Evolutionary conservation across 1,140 invertebrate genomes (phyloP).

Genomic region (Batillaria attramentaria): DNA sequence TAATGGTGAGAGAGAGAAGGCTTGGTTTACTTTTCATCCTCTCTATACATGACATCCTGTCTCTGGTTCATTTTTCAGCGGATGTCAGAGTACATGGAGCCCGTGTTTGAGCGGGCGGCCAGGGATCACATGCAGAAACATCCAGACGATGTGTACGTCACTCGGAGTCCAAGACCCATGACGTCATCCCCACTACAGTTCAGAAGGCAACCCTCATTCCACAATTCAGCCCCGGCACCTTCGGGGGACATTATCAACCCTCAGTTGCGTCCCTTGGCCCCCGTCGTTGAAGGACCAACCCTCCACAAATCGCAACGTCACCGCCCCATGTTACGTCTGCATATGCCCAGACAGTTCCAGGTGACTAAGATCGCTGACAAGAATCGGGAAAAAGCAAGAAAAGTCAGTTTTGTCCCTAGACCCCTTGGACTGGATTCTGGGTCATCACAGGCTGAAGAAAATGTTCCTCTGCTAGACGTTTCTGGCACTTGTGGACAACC

Average conservation of each 20-base stretch:
- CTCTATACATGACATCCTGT: not conserved
- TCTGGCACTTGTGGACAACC: too few relatives aligned
- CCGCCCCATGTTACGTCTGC: not conserved
- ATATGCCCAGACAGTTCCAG: not conserved
- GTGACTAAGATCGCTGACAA: not conserved
- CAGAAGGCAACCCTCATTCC: not conserved
- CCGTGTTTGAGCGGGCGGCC: not conserved
- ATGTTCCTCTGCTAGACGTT: too few relatives aligned
- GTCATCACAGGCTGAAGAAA: too few relatives aligned
- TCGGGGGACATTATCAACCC: too few relatives aligned
- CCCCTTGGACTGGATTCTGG: too few relatives aligned
- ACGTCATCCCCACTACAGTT: not conserved
- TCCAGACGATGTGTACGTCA: not conserved
- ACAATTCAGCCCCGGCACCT: too few relatives aligned
- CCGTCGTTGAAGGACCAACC: too few relatives aligned
- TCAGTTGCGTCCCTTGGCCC: too few relatives aligned
- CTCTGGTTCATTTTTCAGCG: not conserved
- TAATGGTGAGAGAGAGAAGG: too few relatives aligned
- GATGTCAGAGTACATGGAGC: conserved; percentile 9
- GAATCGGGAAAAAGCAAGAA: too few relatives aligned
- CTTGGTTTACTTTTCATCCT: too few relatives aligned
- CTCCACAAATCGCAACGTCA: not conserved
- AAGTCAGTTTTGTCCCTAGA: too few relatives aligned
- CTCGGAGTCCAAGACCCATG: not conserved
- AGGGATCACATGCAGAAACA: not conserved